Base-by-base conservation (phyloP, 1,140 invertebrate species). In the Megathymus violae region DNA sequence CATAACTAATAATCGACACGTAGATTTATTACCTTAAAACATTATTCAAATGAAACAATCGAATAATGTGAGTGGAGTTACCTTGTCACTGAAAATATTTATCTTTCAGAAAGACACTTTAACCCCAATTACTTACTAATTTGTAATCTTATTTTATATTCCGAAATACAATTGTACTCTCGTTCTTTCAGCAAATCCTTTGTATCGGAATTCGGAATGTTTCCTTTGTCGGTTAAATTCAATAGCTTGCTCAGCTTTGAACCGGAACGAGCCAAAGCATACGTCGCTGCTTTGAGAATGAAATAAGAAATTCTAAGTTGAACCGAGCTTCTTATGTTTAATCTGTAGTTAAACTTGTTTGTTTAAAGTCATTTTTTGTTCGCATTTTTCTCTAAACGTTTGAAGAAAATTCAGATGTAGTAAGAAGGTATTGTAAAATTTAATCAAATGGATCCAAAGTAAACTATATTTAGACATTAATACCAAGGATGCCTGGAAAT, bases 151-250 rank as follows among this genome's bases (percentile, higher is more conserved):
- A 36, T 54, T 54, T 54, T 54, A 27, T 27, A 54, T 43, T 54
- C 51, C 38, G 22, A 54, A 54, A 54, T 14, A 43, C 51, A 54
- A 54, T 54, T 54, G 38, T 14, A 4, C 31, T 25, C 27, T 36
- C 47, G 38, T 56, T 56, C 52, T 56, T 56, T 44, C 11, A 44
- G 19, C 27, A 44, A 56, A 56, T 43, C 52, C 44, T 56, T 56
- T 56, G 52, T 56, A 56, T 56, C 40, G 52, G 52, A 46, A 58
- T 58, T 58, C 25, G 25, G 54, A 58, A 58, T 44, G 25, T 56
- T 58, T 58, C 54, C 54, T 58, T 58, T 58, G 54, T 46, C 25
- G 41, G 54, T 46, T 58, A 46, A 58, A 58, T 58, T 46, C 54
- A 58, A 58, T 58, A 58, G 54, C 40, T 46, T 46, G 54, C 41